Percentiles rank a stretch among this genome's conserved stretches.
phyloP scores from a whole-genome alignment of 2,113 vertebrate species.

The Monopterus albus region DNA sequence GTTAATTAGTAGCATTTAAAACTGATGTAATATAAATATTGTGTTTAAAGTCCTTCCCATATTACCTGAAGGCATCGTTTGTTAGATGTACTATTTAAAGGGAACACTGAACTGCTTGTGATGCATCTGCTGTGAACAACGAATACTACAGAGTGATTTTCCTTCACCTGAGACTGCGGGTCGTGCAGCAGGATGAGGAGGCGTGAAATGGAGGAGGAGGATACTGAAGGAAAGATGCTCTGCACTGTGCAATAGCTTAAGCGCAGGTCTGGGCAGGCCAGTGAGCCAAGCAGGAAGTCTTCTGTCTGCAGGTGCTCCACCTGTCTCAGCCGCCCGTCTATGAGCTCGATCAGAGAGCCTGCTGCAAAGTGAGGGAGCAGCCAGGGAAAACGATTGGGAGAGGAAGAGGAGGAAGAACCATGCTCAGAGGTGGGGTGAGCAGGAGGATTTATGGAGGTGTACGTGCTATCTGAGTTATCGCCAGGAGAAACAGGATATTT shows the following conservation, averaged over 20 bases:
- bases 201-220: slow-evolving; percentile 66
- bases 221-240: slow-evolving; percentile 67
- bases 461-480: slow-evolving; percentile 7
- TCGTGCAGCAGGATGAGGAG: slow-evolving; percentile 80
- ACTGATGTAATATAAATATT: neutral
- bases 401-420: slow-evolving; percentile 21
- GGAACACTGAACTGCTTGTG: neutral
- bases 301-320: slow-evolving; percentile 83
- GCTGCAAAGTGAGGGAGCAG: slow-evolving; percentile 79
- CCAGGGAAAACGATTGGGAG: slow-evolving; percentile 56
- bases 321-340: slow-evolving; percentile 74
- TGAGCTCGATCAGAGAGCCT: slow-evolving; percentile 83
- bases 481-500: neutral
- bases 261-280: slow-evolving; percentile 77
- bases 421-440: neutral
- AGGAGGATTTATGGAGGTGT: slow-evolving; percentile 13
- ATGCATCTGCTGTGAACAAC: neutral
- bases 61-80: neutral
- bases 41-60: neutral
- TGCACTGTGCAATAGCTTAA: slow-evolving; percentile 81
- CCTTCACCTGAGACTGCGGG: slow-evolving; percentile 77
- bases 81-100: neutral
- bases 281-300: slow-evolving; percentile 80
- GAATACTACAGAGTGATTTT: neutral
- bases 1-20: neutral